Percentiles rank a stretch among this genome's conserved stretches.
Evolutionary conservation across 2,797 vertebrate genomes (phyloP).

Genomic region (Enteromius anoplus): DNA sequence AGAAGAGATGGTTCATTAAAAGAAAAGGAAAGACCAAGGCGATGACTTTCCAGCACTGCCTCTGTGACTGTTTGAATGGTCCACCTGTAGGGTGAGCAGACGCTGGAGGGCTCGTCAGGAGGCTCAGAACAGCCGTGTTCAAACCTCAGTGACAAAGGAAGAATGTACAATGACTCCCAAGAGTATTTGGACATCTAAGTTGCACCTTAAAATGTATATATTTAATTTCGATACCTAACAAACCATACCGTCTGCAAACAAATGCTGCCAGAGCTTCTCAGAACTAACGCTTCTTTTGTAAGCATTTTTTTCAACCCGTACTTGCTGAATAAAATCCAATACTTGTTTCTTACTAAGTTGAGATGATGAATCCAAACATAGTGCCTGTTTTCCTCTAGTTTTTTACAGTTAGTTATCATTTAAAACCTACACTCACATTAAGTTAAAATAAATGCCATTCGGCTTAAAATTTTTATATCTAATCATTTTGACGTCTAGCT

Average conservation of each 20-base stretch:
- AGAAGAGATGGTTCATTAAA: neutral
- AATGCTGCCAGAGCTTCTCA: neutral
- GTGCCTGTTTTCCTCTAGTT: neutral
- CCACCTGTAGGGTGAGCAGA: slow-evolving; percentile 1
- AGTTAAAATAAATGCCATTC: neutral
- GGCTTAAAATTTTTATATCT: neutral
- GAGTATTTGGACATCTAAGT: slow-evolving; percentile 20
- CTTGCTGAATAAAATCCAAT: neutral
- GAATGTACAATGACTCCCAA: neutral
- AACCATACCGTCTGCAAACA: neutral
- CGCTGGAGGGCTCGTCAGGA: neutral
- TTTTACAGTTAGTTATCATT: slow-evolving; percentile 3
- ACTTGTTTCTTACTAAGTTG: neutral
- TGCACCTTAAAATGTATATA: neutral
- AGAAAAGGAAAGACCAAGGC: slow-evolving; percentile 11
- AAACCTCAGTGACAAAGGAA: slow-evolving; percentile 20
- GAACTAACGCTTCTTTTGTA: neutral
- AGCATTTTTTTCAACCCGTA: neutral
- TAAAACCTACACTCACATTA: neutral
- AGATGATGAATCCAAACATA: neutral
- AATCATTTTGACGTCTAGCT: neutral
- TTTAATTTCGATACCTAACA: neutral
- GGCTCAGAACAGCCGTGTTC: neutral
- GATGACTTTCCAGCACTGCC: slow-evolving; percentile 11
- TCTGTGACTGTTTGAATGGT: slow-evolving; percentile 5